phyloP scores from a whole-genome alignment of 2,113 vertebrate genomes.

The Misgurnus mizolepis region DNA sequence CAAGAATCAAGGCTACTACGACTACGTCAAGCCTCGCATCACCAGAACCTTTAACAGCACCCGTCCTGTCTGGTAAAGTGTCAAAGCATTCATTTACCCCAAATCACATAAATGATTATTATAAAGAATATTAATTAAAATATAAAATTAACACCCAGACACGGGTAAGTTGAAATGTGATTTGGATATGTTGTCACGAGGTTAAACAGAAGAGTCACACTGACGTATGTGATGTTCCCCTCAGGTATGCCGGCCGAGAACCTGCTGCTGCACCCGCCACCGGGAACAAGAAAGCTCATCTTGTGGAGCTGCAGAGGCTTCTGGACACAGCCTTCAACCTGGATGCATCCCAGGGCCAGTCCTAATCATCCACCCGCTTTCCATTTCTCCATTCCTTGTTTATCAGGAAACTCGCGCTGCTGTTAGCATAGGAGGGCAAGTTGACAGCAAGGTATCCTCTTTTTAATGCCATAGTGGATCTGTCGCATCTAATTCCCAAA shows the following conservation, averaged over 20 bases:
- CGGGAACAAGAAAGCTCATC: constrained; percentile 88
- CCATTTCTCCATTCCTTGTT: neutral
- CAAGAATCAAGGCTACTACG: constrained; percentile 95
- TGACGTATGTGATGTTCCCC: neutral
- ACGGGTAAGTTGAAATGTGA: too few species aligned
- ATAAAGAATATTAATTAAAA: too few species aligned
- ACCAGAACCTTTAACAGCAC: constrained; percentile 77
- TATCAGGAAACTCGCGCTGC: neutral
- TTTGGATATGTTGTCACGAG: too few species aligned
- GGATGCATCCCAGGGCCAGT: constrained; percentile 76
- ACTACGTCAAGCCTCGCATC: constrained; percentile 90
- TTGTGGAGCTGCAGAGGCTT: constrained; percentile 82
- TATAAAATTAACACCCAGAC: neutral
- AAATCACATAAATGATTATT: neutral
- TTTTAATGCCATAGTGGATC: neutral
- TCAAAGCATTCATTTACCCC: neutral
- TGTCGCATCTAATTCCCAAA: neutral
- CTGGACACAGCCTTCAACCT: constrained; percentile 84
- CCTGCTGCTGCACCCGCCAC: constrained; percentile 87
- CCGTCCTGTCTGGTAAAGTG: constrained; percentile 81
- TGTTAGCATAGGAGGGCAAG: neutral
- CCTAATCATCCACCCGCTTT: constrained; percentile 48
- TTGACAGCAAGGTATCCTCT: constrained; percentile 1
- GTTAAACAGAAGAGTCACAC: neutral
- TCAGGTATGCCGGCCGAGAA: constrained; percentile 88